Evolutionary conservation across 2,113 vertebrate species (phyloP).

Genomic region (Bungarus multicinctus): DNA sequence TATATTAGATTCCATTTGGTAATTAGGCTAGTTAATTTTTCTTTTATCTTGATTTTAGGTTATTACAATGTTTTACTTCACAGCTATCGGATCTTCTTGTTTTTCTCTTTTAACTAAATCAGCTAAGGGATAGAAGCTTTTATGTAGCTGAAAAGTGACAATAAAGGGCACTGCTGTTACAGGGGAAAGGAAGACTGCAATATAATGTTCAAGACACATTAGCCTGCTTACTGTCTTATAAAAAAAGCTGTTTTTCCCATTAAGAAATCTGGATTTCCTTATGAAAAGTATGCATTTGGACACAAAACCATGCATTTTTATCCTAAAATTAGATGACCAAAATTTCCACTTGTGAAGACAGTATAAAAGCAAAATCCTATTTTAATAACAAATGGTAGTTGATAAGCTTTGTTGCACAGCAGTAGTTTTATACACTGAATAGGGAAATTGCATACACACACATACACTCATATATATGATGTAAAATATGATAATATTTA

Average conservation of each 20-base stretch:
- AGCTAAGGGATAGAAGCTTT: neutral
- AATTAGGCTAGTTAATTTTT: neutral
- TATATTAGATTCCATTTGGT: neutral
- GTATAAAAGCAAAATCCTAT: neutral
- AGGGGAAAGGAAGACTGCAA: neutral
- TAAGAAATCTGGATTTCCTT: neutral
- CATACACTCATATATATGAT: no score
- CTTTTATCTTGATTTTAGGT: neutral
- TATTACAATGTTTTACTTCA: neutral
- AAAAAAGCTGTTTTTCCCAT: neutral
- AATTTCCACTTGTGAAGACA: neutral
- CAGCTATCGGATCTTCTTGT: neutral
- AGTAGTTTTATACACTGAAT: neutral
- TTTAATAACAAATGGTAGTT: neutral
- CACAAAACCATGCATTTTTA: neutral
- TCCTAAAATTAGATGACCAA: neutral
- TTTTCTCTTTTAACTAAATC: neutral
- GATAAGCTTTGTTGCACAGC: neutral
- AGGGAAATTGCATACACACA: neutral
- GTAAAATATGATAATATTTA: neutral
- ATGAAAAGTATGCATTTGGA: neutral
- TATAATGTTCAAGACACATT: neutral
- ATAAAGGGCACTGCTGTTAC: neutral
- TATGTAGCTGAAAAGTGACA: neutral
- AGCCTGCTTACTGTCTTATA: neutral